These are phyloP conservation scores for Drosophila sproati DNA, from an alignment of 1,140 invertebrate genomes.

Conservation along the genomic window DNA sequence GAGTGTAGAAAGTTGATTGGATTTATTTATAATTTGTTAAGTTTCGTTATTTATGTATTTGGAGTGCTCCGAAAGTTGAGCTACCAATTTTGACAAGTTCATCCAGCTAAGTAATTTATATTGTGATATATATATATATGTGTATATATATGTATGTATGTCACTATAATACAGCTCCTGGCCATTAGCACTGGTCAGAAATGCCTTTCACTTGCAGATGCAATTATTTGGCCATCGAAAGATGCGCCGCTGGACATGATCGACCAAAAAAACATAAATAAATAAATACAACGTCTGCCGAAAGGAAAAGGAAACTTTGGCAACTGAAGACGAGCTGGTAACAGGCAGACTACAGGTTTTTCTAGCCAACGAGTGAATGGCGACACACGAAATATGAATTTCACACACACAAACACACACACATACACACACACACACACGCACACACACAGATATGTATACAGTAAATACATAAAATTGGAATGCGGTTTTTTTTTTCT, in stretches of 20 bases:
- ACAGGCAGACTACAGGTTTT: constrained; percentile 34
- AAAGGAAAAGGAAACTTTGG: constrained; percentile 68
- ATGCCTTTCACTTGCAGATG: constrained; percentile 41
- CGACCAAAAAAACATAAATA: constrained; percentile 6
- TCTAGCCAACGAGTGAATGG: constrained; percentile 45
- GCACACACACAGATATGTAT: not conserved
- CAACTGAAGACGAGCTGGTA: constrained; percentile 42
- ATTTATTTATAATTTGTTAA: constrained; percentile 50
- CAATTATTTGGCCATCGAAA: constrained; percentile 38
- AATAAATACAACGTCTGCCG: constrained; percentile 9
- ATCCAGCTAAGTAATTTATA: not conserved
- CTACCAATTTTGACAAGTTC: constrained; percentile 36
- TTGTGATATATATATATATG: not conserved
- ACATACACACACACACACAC: not conserved
- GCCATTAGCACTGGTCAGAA: constrained; percentile 16
- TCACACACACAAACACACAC: constrained; percentile 23
- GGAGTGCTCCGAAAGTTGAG: constrained; percentile 3
- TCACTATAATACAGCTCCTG: constrained; percentile 7
- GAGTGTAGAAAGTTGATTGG: constrained; percentile 81
- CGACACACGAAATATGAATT: constrained; percentile 74
- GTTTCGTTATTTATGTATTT: constrained; percentile 11
- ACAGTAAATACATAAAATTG: constrained; percentile 29
- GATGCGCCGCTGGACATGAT: constrained; percentile 21
- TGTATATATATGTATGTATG: not conserved
- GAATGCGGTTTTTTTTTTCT: constrained; percentile 35